Evolutionary conservation across 2,797 vertebrate genomes (phyloP).

Genomic region (Pipistrellus kuhlii): DNA sequence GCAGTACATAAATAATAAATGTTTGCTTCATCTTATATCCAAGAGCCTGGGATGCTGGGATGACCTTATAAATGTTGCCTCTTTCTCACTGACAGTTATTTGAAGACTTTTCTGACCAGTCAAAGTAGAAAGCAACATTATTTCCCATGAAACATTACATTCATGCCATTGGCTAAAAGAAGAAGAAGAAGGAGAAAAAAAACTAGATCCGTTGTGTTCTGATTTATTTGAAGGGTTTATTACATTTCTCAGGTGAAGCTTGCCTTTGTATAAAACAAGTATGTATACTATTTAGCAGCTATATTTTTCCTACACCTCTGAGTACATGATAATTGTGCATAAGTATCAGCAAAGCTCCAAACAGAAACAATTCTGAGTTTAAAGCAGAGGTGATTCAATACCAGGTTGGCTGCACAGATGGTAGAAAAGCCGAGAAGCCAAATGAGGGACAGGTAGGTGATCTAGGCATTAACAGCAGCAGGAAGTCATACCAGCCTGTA

Average conservation of each 20-base stretch:
- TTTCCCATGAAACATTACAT: neutral
- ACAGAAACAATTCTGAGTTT: neutral
- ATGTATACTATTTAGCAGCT: neutral
- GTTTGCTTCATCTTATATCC: conserved; percentile 53
- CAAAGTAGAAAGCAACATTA: conserved; percentile 16
- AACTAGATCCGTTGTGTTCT: neutral
- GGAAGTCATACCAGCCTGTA: neutral
- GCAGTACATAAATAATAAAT: conserved; percentile 69
- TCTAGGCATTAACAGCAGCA: neutral
- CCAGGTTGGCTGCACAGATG: neutral
- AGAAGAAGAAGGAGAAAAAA: neutral
- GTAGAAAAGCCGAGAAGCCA: neutral
- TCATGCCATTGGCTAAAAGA: neutral
- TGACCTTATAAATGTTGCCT: conserved; percentile 46
- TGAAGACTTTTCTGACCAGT: conserved; percentile 28
- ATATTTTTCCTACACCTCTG: neutral
- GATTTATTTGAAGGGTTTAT: neutral
- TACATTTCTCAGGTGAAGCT: conserved; percentile 9
- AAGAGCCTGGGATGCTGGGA: neutral
- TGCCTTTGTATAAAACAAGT: neutral
- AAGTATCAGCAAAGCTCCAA: neutral
- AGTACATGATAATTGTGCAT: neutral
- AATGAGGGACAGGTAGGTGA: neutral
- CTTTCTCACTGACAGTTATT: conserved; percentile 29
- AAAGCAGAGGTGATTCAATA: neutral